A percentile compares a stretch with the other conserved stretches of the same genome.
phyloP scores from a whole-genome alignment of 2,113 vertebrate genomes.

The Plectropomus leopardus region DNA sequence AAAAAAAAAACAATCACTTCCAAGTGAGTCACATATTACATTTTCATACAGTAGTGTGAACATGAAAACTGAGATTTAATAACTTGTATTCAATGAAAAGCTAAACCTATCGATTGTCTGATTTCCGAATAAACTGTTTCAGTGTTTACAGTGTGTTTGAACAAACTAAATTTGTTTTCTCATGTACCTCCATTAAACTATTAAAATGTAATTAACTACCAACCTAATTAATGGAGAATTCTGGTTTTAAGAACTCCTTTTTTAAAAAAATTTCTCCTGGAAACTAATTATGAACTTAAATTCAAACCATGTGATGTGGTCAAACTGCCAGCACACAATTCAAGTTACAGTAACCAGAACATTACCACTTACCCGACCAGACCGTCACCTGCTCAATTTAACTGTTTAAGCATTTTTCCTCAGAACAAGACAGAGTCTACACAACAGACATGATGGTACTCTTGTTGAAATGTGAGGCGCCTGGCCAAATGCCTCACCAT shows the following conservation, averaged over 20 bases:
- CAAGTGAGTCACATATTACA: conserved; percentile 26
- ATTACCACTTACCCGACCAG: conserved; percentile 10
- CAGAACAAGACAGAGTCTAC: conserved; percentile 71
- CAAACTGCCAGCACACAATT: conserved; percentile 3
- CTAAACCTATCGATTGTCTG: background rate
- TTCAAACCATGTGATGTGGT: background rate
- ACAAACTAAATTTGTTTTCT: background rate
- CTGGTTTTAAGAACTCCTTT: background rate
- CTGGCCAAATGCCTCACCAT: conserved; percentile 47
- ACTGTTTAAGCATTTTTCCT: conserved; percentile 64
- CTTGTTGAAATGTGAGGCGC: conserved; percentile 59
- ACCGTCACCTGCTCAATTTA: conserved; percentile 29
- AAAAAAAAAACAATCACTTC: background rate
- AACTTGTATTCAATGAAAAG: background rate
- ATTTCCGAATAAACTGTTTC: too few relatives aligned
- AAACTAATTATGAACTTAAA: background rate
- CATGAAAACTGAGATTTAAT: conserved; percentile 1
- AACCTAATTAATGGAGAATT: background rate
- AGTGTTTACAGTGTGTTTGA: too few relatives aligned
- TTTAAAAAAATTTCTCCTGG: background rate
- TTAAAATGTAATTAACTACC: background rate
- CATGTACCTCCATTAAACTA: background rate
- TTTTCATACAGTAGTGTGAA: conserved; percentile 7
- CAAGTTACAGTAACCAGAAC: background rate
- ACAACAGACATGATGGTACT: conserved; percentile 61